phyloP scores from a whole-genome alignment of 2,797 vertebrate genomes.

The Buceros bicornis region DNA sequence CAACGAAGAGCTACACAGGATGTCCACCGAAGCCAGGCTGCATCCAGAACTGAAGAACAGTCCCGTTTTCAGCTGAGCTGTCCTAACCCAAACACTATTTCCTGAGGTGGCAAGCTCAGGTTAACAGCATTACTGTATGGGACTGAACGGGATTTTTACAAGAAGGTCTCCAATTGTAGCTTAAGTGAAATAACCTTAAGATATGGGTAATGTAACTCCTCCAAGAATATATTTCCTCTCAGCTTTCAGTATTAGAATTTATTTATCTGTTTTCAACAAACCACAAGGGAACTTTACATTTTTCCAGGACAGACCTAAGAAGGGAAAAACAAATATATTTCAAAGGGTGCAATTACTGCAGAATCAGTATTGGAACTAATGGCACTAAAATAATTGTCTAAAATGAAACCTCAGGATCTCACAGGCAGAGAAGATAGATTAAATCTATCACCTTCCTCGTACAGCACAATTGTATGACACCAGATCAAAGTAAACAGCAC shows the following conservation, averaged over 20 bases:
- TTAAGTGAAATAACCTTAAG: not conserved
- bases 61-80: slow-evolving; percentile 8
- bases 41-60: not conserved
- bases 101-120: slow-evolving; percentile 6
- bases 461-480: not conserved
- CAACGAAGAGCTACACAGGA: not conserved
- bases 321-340: not conserved
- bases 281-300: not conserved
- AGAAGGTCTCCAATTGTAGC: not conserved
- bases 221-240: not conserved
- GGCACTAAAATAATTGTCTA: not conserved
- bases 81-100: not conserved
- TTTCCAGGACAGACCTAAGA: not conserved
- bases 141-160: slow-evolving; percentile 31
- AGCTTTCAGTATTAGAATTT: not conserved
- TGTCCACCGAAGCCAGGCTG: not conserved
- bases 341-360: not conserved
- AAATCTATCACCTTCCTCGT: not conserved
- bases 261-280: not conserved
- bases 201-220: not conserved
- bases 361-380: not conserved
- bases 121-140: not conserved
- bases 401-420: slow-evolving; percentile 2
- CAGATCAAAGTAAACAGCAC: not conserved
- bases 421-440: not conserved